Base-by-base conservation (phyloP, 2,113 vertebrate species). In the Phylloscopus whistleri region DNA sequence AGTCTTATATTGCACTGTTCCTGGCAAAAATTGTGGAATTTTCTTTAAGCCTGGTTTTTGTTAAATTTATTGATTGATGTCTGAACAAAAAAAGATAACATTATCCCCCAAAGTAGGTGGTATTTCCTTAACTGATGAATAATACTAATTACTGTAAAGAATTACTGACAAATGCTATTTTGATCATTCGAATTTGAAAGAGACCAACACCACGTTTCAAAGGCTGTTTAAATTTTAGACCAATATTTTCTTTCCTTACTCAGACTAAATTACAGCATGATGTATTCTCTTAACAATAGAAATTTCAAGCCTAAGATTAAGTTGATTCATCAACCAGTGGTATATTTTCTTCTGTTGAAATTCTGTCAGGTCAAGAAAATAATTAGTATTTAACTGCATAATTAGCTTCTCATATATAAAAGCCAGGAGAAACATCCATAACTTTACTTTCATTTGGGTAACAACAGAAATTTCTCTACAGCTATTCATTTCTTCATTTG, bases 41-140 rank as follows among this genome's bases (percentile, higher is more conserved):
- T 89, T 69, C 81, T 80, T 84, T 62, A 86, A 77, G 72, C 8
- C 35, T 91, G 43, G 12, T 76, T 91, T 89, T 83, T 77, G 80
- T 87, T 93, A 83, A 59, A 74, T 77, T 67, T 83, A 62, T 23
- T 66, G 82, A 88, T 24, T 88, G 84, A 85, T 68, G 74, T 66
- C 67, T 87, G 39, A 94, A 82, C 41, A 85, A 20, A 83, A 77
- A 84, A 68, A 89, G 43, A 84, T 93, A 95, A 85, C 39, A 51
- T 89, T 85, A 87, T 62, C 22, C 58, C 13, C 15, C 63, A 77
- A 94, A 90, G 87, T 74, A 77, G 72, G 70, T 83, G 53, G 67
- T 35, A 91, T 69, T 93, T 90, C 60, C 84, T 89, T 91, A 75
- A 79, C 22, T 69, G 53, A 91, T 43, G n/a, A 91, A 85, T 84